Percentiles rank a stretch among this genome's conserved stretches.
Evolutionary conservation across 92 coral and sea anemone genomes (phyloP).

Genomic region (Zoanthus solanderi): DNA sequence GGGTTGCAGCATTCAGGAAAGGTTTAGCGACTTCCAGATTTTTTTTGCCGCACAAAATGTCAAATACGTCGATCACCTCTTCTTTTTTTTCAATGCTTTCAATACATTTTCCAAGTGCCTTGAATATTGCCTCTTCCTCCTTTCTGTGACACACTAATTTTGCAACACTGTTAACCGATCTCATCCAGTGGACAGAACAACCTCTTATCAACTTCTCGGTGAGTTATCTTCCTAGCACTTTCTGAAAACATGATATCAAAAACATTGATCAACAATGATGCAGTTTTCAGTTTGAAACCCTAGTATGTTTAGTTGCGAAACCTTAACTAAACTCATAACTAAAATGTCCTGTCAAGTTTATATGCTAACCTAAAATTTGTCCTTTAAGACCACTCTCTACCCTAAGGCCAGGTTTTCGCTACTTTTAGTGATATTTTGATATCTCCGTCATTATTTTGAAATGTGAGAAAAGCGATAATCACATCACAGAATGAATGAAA

Average conservation of each 20-base stretch:
- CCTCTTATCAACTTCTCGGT: constrained; percentile 60
- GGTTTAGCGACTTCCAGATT: constrained; percentile 12
- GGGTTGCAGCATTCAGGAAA: constrained; percentile 9
- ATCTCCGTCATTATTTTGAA: too few relatives aligned
- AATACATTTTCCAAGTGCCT: constrained; percentile 49
- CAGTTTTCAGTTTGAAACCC: too few relatives aligned
- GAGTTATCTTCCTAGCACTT: constrained; percentile 49
- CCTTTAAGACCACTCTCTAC: too few relatives aligned
- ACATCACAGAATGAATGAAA: too few relatives aligned
- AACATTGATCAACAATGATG: too few relatives aligned
- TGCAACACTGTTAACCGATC: constrained; percentile 68
- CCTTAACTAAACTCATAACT: too few relatives aligned
- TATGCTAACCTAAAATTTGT: too few relatives aligned
- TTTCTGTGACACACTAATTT: constrained; percentile 50
- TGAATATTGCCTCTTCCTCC: constrained; percentile 56
- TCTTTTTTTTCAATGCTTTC: constrained; percentile 45
- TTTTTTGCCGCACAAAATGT: constrained; percentile 52
- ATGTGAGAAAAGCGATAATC: too few relatives aligned
- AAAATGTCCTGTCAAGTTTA: too few relatives aligned
- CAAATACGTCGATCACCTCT: constrained; percentile 48
- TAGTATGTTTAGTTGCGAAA: too few relatives aligned
- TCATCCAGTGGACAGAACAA: constrained; percentile 72
- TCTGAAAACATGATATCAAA: constrained; percentile 8
- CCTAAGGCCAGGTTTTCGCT: too few relatives aligned
- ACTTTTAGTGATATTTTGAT: too few relatives aligned